Evolutionary conservation across 1,140 invertebrate genomes (phyloP).

Genomic region (Leptinotarsa defecta): DNA sequence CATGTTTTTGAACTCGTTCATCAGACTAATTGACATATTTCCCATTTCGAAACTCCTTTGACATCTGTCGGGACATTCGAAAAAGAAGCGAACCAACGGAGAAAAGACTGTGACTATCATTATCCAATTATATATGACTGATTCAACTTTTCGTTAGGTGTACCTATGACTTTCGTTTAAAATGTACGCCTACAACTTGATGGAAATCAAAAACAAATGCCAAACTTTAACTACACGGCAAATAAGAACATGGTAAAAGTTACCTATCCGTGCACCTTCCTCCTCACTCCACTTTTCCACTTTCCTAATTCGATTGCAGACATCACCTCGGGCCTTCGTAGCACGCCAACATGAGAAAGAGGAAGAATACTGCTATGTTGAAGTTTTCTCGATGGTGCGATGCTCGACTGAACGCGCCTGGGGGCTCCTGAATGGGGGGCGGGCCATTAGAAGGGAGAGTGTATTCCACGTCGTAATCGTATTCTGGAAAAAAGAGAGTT

Average conservation of each 20-base stretch:
- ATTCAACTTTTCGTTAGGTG: no score
- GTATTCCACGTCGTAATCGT: constrained; percentile 52
- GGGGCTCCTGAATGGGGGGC: constrained; percentile 50
- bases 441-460: constrained; percentile 52
- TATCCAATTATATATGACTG: no score
- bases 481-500: constrained; percentile 34
- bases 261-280: background rate
- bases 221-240: background rate
- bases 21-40: no score
- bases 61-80: no score
- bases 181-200: background rate
- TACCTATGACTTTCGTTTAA: no score
- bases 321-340: constrained; percentile 23
- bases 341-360: constrained; percentile 13
- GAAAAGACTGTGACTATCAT: no score
- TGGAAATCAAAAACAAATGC: constrained; percentile 8
- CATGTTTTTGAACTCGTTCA: no score
- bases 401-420: constrained; percentile 47
- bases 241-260: background rate
- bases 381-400: constrained; percentile 20
- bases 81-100: no score
- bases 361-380: background rate
- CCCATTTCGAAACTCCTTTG: no score
- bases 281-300: constrained; percentile 13
- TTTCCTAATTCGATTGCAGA: constrained; percentile 32